Evolutionary conservation across 2,888 invertebrate species (phyloP).

Genomic region (Mystacides longicornis): DNA sequence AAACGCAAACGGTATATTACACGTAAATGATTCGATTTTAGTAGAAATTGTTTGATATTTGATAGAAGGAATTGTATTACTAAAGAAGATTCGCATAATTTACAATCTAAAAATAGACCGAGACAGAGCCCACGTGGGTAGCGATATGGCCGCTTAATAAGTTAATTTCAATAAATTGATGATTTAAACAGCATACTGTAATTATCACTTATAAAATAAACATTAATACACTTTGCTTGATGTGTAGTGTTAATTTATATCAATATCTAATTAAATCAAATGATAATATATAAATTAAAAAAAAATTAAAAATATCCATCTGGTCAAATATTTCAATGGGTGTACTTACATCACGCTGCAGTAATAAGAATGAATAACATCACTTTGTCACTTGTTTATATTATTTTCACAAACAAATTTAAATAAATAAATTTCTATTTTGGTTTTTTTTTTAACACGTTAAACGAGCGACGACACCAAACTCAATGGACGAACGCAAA

Average conservation of each 20-base stretch:
- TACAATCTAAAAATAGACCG: slow-evolving; percentile 15
- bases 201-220: no score
- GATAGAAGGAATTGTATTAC: neutral
- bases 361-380: neutral
- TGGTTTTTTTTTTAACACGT: neutral
- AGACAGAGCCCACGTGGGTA: slow-evolving; percentile 17
- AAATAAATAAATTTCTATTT: neutral
- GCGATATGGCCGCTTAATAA: slow-evolving; percentile 9
- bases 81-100: slow-evolving; percentile 9
- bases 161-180: no score
- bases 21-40: no score
- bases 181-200: no score
- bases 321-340: neutral
- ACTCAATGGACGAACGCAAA: neutral
- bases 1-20: no score
- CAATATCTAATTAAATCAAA: no score
- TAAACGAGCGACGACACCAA: neutral
- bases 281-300: no score
- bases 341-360: neutral
- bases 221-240: no score
- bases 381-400: neutral
- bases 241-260: no score
- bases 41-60: no score
- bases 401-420: neutral
- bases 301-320: no score